Conservation (phyloP, 2,113 vertebrate species). For the Terrapene triunguis region DNA sequence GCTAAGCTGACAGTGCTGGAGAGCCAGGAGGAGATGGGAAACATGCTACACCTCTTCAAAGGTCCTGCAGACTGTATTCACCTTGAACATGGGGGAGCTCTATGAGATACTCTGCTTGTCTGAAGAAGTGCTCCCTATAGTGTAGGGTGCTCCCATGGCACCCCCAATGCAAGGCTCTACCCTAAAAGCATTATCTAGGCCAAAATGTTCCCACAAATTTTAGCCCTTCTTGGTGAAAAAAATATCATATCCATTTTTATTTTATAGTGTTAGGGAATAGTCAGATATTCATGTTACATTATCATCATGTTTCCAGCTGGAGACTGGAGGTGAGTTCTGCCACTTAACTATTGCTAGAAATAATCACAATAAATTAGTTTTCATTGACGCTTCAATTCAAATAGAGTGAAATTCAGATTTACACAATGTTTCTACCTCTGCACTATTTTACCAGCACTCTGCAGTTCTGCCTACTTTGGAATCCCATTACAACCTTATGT, state of each 20-base stretch:
- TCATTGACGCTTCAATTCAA: background rate
- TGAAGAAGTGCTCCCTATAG: accelerated
- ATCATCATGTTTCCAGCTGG: background rate
- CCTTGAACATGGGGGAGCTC: background rate
- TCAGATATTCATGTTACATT: background rate
- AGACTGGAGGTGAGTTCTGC: background rate
- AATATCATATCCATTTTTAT: background rate
- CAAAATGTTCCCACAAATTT: background rate
- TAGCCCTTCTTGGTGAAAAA: background rate
- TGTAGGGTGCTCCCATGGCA: background rate
- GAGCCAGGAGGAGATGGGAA: background rate
- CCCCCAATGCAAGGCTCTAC: background rate
- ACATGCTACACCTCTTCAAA: background rate
- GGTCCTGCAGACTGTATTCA: background rate
- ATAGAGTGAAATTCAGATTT: background rate
- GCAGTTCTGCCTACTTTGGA: background rate
- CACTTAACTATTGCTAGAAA: background rate
- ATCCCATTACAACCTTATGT: background rate
- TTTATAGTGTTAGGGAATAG: background rate
- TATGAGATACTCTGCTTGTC: accelerated
- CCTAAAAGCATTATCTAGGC: background rate
- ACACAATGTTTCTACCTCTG: background rate
- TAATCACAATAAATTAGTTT: background rate
- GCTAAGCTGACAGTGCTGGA: background rate
- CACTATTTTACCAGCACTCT: background rate